Evolutionary conservation across 2,113 vertebrate species (phyloP).

Genomic region (Pteruthius melanotis): DNA sequence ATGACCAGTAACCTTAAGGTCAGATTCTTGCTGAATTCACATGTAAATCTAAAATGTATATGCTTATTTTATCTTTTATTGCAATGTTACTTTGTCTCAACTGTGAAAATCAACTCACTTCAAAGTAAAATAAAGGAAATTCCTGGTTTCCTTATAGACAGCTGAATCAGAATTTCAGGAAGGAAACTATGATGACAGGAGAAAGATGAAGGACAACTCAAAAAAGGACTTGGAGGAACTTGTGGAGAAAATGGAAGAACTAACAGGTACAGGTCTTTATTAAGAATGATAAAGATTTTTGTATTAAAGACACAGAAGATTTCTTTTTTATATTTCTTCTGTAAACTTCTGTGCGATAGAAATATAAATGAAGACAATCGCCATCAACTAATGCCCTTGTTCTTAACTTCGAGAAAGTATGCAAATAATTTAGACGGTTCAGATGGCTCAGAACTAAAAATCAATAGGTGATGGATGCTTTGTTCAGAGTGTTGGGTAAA

Average conservation of each 20-base stretch:
- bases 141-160: conserved; percentile 58
- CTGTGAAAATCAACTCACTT: background rate
- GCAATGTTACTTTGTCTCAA: background rate
- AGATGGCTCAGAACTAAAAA: background rate
- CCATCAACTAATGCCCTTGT: background rate
- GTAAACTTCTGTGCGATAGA: background rate
- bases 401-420: background rate
- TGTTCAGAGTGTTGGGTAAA: background rate
- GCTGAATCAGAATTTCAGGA: conserved; percentile 61
- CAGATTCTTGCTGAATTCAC: background rate
- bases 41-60: background rate
- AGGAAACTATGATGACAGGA: conserved; percentile 27
- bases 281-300: background rate
- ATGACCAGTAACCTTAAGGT: background rate
- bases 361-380: background rate
- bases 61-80: background rate
- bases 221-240: conserved; percentile 68
- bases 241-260: conserved; percentile 74
- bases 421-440: background rate
- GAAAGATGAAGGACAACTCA: conserved; percentile 48
- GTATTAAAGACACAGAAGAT: background rate
- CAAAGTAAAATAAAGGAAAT: background rate
- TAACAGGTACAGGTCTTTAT: conserved; percentile 64
- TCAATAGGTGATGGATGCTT: background rate
- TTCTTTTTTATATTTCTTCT: background rate